These are phyloP conservation scores for Coreoperca whiteheadi DNA, from an alignment of 2,113 vertebrate genomes.

Conservation along the genomic window DNA sequence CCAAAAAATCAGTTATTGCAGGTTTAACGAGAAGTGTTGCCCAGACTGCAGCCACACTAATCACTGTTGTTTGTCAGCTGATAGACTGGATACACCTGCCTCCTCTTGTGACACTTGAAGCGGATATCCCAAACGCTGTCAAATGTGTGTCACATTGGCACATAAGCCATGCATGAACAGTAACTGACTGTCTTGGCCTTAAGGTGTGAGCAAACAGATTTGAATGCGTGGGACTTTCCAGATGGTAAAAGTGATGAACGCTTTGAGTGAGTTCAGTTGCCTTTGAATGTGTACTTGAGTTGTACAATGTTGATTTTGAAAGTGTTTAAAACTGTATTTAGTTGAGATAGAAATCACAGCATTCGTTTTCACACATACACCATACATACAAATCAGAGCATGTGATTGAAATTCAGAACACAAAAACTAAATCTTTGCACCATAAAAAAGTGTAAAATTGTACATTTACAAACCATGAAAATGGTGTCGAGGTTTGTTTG, in stretches of 20 bases:
- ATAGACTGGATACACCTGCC: background rate
- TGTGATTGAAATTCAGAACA: background rate
- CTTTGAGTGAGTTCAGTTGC: background rate
- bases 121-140: too few relatives aligned
- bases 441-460: background rate
- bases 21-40: too few relatives aligned
- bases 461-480: slow-evolving; percentile 21
- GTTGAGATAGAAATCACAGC: background rate
- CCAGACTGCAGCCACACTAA: too few relatives aligned
- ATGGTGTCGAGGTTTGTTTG: slow-evolving; percentile 15
- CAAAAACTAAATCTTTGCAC: background rate
- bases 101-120: background rate
- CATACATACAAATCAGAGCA: background rate
- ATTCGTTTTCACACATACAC: background rate
- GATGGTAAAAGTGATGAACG: background rate
- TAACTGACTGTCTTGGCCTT: background rate
- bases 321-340: background rate
- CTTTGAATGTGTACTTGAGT: background rate
- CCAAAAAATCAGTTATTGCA: too few relatives aligned
- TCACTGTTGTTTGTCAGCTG: background rate
- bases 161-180: background rate
- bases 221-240: background rate
- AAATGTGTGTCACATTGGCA: too few relatives aligned
- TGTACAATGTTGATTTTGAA: background rate
- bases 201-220: background rate